phyloP scores from a whole-genome alignment of 2,888 invertebrate species.

The Dolichopus griseipennis region DNA sequence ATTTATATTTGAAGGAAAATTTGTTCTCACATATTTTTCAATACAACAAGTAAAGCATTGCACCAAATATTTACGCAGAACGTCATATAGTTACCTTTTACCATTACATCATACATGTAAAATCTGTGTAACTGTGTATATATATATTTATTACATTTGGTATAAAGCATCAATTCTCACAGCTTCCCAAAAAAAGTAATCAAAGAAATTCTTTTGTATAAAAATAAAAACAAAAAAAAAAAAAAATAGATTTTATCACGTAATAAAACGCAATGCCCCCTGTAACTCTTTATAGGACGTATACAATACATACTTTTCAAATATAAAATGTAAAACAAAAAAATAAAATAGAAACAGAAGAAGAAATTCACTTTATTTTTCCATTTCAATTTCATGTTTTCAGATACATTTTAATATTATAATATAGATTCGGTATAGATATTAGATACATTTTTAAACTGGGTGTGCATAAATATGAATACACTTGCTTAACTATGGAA shows the following conservation, averaged over 20 bases:
- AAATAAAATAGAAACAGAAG: not conserved
- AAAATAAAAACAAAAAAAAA: too few relatives aligned
- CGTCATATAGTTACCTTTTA: not conserved
- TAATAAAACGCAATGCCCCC: constrained; percentile 4
- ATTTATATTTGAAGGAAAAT: too few relatives aligned
- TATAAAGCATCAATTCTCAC: not conserved
- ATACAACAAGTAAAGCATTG: too few relatives aligned
- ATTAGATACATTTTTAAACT: too few relatives aligned
- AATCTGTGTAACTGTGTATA: too few relatives aligned
- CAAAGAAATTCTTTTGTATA: too few relatives aligned
- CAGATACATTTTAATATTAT: too few relatives aligned
- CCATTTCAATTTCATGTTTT: not conserved
- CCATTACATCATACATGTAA: not conserved
- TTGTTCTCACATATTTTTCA: too few relatives aligned
- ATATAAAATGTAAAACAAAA: not conserved
- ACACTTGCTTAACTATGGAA: too few relatives aligned
- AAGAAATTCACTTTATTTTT: not conserved
- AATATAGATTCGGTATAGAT: too few relatives aligned
- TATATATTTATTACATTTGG: not conserved
- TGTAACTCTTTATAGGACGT: not conserved
- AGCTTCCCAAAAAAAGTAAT: not conserved
- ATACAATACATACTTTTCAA: not conserved
- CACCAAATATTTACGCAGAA: not conserved
- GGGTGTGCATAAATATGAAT: too few relatives aligned
- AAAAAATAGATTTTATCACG: not conserved